Evolutionary conservation across 2,113 vertebrate species (phyloP).

Genomic region (Zapus hudsonius): DNA sequence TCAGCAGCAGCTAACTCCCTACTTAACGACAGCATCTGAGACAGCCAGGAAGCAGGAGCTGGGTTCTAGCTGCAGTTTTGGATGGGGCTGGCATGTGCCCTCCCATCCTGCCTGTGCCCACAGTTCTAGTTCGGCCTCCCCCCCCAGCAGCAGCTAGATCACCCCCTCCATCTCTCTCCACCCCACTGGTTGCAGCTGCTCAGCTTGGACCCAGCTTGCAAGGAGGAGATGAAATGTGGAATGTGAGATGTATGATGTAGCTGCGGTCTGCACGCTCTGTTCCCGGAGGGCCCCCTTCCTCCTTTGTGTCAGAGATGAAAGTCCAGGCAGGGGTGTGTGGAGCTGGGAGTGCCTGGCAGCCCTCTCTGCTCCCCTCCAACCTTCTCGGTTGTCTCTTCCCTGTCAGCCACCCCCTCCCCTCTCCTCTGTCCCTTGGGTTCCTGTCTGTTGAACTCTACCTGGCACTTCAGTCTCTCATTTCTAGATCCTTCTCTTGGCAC

Average conservation of each 20-base stretch:
- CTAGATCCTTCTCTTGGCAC: background rate
- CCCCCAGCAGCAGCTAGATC: background rate
- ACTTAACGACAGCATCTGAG: background rate
- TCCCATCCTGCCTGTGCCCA: background rate
- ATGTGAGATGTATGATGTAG: slow-evolving; percentile 47
- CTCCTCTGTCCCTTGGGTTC: background rate
- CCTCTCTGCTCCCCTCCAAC: background rate
- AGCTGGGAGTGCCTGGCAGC: background rate
- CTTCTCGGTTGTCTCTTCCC: background rate
- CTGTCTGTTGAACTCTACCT: background rate
- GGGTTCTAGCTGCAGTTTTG: background rate
- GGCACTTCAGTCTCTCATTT: accelerated
- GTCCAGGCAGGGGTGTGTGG: background rate
- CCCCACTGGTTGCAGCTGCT: accelerated
- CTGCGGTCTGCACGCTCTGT: background rate
- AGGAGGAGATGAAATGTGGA: slow-evolving; percentile 54
- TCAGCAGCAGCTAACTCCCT: background rate
- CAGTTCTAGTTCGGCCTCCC: background rate
- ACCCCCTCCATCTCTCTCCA: too few relatives aligned
- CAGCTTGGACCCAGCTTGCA: background rate
- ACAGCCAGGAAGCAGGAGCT: background rate
- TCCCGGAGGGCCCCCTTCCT: background rate
- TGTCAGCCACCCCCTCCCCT: background rate
- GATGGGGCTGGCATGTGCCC: too few relatives aligned
- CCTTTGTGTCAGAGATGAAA: slow-evolving; percentile 66